Conservation (phyloP, 2,797 vertebrate genomes). For the Psittacula derbiana region DNA sequence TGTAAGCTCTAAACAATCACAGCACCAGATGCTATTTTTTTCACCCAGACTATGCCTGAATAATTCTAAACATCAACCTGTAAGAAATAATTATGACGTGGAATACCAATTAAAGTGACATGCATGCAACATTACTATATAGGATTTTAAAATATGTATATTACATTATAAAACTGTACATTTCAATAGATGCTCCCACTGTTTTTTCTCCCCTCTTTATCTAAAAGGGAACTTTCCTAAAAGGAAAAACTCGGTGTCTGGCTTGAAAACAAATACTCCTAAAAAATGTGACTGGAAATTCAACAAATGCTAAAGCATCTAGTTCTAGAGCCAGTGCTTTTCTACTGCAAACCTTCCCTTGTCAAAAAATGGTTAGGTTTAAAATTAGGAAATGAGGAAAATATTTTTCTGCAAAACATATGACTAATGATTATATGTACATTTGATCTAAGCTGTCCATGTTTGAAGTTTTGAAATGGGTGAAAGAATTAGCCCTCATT, state of each 20-base stretch:
- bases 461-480: neutral
- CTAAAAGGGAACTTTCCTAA: neutral
- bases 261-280: neutral
- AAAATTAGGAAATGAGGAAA: neutral
- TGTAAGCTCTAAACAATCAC: neutral
- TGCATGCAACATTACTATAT: neutral
- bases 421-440: neutral
- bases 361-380: neutral
- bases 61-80: neutral
- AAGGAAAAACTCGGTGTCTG: neutral
- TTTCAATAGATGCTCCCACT: neutral
- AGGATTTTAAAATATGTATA: neutral
- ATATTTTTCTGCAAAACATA: neutral
- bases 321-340: neutral
- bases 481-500: neutral
- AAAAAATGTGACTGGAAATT: neutral
- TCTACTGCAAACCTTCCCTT: neutral
- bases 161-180: neutral
- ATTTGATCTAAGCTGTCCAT: neutral
- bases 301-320: neutral
- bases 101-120: neutral
- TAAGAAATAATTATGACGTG: neutral
- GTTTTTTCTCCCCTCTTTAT: neutral
- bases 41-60: neutral
- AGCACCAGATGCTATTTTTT: neutral